phyloP scores from a whole-genome alignment of 92 coral and sea anemone species.

The Phenganax subtilis region DNA sequence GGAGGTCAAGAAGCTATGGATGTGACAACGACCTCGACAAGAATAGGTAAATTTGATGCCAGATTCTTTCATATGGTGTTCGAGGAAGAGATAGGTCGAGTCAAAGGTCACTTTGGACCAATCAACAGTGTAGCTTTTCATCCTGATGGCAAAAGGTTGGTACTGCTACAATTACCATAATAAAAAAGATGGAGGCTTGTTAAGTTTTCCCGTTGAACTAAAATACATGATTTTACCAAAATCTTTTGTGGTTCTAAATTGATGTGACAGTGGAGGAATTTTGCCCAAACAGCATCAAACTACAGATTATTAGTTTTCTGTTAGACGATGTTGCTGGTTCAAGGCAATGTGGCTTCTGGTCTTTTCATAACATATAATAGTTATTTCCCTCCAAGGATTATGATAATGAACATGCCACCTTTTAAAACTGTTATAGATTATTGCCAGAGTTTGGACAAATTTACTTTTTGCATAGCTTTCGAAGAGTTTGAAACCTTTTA shows the following conservation, averaged over 20 bases:
- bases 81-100: constrained; percentile 96
- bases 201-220: background rate
- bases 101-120: constrained; percentile 98
- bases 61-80: constrained; percentile 84
- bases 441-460: too few species aligned
- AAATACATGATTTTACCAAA: background rate
- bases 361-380: too few species aligned
- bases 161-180: background rate
- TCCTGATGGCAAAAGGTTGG: constrained; percentile 97
- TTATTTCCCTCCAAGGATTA: too few species aligned
- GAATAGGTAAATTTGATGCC: constrained; percentile 96
- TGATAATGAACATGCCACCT: background rate
- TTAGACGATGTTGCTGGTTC: too few species aligned
- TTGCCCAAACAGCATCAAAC: background rate
- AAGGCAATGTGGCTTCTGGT: too few species aligned
- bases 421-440: too few species aligned
- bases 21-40: constrained; percentile 90
- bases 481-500: too few species aligned
- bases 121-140: constrained; percentile 92
- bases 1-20: constrained; percentile 99
- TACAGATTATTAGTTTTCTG: too few species aligned
- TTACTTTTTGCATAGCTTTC: too few species aligned
- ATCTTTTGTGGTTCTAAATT: too few species aligned
- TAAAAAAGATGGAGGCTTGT: background rate
- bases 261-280: background rate